Evolutionary conservation across 2,888 invertebrate species (phyloP), one percentile per base, ranked within the genome.

Genomic region (Apamea monoglypha): DNA sequence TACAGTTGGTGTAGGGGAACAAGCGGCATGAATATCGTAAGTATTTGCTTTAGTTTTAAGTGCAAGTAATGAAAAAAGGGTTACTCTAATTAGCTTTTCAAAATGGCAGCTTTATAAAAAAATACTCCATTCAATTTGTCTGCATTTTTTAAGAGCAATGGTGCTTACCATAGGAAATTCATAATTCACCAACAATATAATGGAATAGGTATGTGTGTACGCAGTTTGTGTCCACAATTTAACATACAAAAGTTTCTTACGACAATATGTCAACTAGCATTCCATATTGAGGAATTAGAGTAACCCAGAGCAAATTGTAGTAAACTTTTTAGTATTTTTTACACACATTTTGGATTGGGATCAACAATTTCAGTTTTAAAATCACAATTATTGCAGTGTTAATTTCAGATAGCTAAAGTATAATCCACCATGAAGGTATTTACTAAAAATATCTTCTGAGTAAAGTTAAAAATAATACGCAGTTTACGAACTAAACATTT

Each of bases 1-100:
- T 91, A 95, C 95, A 96, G 96, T 96, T 96, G 96, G 96, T 97
- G 95, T 94, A 93, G 94, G 96, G 85, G 96, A 96, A 94, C 95
- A 96, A 95, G 93, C 80, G 86, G 90, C 89, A 89, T 89, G 90
- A 83, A 40, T 87, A 83, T 84, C 89, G 90, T 90, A 90, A 90
- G 90, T 90, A 90, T 90, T 83, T 82, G 90, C 89, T 89, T 90
- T 87, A 87, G 82, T 75, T 12, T 82, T 90, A 88, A 82, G 87
- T 84, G 83, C 81, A 73, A 79, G 32, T 76, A 68, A 64, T 83
- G 29, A 71, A 40, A 50, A 79, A 59, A 56, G 74, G 86, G 86
- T 88, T 90, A 83, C 88, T 89, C 81, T 86, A 83, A 76, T 84
- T 72, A 16, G 44, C 14, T 66, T 79, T 40, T 25, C n/a, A 70